A percentile compares a stretch with the other conserved stretches of the same genome.
Evolutionary conservation across 2,113 vertebrate genomes (phyloP).

Genomic region (Litocranius walleri): DNA sequence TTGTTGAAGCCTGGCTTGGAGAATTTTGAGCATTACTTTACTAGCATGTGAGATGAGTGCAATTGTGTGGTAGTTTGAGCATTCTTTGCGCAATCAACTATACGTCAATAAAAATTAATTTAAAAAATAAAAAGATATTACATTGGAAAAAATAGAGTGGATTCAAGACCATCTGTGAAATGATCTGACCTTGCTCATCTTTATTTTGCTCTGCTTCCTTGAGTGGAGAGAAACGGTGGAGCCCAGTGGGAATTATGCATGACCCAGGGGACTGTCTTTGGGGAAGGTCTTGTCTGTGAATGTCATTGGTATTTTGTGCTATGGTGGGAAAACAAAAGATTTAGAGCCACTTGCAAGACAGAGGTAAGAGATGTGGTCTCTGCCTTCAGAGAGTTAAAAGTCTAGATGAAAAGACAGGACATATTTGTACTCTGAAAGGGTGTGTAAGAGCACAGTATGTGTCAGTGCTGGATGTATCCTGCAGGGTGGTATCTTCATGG

Average conservation of each 20-base stretch:
- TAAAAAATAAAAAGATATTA: neutral
- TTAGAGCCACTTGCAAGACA: neutral
- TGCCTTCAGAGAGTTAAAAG: neutral
- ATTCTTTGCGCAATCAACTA: neutral
- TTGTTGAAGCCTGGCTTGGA: neutral
- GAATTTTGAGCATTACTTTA: rapidly evolving
- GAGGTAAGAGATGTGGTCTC: neutral
- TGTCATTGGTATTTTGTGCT: neutral
- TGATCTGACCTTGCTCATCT: neutral
- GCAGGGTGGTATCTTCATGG: neutral
- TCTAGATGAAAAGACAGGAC: neutral
- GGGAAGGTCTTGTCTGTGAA: neutral
- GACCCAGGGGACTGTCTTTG: neutral
- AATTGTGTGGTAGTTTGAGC: neutral
- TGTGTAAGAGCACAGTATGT: neutral
- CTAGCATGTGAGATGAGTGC: neutral
- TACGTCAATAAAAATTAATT: neutral
- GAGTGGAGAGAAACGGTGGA: neutral
- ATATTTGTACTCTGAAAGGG: neutral
- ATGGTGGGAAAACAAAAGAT: neutral
- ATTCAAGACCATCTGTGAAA: neutral
- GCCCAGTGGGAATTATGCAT: neutral
- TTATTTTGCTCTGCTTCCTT: neutral
- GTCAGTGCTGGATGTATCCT: neutral
- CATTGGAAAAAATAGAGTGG: neutral